Evolutionary conservation across 2,797 vertebrate species (phyloP).

Genomic region (Neoniphon sammara): DNA sequence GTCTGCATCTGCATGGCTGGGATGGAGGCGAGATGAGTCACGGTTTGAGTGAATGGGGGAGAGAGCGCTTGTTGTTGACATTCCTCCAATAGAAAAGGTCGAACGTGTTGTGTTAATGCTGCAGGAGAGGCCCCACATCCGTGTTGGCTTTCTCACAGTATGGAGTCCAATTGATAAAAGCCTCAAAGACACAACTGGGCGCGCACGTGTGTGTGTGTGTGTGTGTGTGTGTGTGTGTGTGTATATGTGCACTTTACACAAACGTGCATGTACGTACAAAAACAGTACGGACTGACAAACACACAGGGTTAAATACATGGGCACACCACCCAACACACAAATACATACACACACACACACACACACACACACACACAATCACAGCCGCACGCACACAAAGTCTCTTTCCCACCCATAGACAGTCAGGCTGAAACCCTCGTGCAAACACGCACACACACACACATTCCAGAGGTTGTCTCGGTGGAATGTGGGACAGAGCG

Average conservation of each 20-base stretch:
- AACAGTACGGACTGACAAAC: neutral
- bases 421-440: constrained; percentile 18
- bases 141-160: constrained; percentile 79
- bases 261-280: neutral
- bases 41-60: constrained; percentile 59
- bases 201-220: neutral
- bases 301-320: constrained; percentile 4
- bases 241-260: neutral
- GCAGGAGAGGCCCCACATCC: constrained; percentile 60
- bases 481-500: constrained; percentile 81
- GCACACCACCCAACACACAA: constrained; percentile 34
- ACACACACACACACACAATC: constrained; percentile 31
- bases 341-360: constrained; percentile 48
- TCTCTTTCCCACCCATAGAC: constrained; percentile 14
- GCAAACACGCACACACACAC: constrained; percentile 39
- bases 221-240: too few species aligned
- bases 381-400: constrained; percentile 12
- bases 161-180: constrained; percentile 56
- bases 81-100: constrained; percentile 72
- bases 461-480: constrained; percentile 82
- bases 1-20: constrained; percentile 79
- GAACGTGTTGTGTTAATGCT: constrained; percentile 60
- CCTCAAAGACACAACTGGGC: constrained; percentile 22
- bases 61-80: constrained; percentile 73
- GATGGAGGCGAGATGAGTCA: constrained; percentile 73